phyloP scores from a whole-genome alignment of 1,140 invertebrate genomes.

The Lysiphlebus fabarum region DNA sequence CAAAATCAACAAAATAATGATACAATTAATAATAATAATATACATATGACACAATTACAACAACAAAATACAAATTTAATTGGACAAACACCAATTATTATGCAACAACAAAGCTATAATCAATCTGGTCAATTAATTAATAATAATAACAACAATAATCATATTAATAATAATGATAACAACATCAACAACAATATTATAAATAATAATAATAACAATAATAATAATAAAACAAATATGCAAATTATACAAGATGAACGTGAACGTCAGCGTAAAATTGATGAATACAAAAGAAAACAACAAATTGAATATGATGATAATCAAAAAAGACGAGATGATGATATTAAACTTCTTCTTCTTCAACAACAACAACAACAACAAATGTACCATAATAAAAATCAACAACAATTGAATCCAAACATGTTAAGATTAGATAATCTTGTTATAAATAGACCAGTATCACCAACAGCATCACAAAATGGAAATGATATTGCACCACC shows the following conservation, averaged over 20 bases:
- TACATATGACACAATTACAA: neutral
- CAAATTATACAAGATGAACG: conserved; percentile 47
- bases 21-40: conserved; percentile 31
- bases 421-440: conserved; percentile 59
- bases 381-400: conserved; percentile 38
- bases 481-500: conserved; percentile 59
- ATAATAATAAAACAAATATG: conserved; percentile 27
- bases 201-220: too few relatives aligned
- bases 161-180: too few relatives aligned
- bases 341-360: conserved; percentile 45
- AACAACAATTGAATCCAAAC: conserved; percentile 42
- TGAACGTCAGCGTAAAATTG: conserved; percentile 55
- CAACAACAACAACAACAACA: conserved; percentile 43
- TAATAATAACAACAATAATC: too few relatives aligned
- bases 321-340: conserved; percentile 53
- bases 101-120: neutral
- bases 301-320: conserved; percentile 49
- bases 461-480: conserved; percentile 44
- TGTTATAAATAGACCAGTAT: conserved; percentile 54
- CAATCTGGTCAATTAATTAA: neutral
- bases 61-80: too few relatives aligned
- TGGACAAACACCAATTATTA: neutral
- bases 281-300: conserved; percentile 58
- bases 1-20: neutral
- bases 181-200: too few relatives aligned